phyloP scores from a whole-genome alignment of 2,113 vertebrate genomes.

The Oceanodroma tethys region DNA sequence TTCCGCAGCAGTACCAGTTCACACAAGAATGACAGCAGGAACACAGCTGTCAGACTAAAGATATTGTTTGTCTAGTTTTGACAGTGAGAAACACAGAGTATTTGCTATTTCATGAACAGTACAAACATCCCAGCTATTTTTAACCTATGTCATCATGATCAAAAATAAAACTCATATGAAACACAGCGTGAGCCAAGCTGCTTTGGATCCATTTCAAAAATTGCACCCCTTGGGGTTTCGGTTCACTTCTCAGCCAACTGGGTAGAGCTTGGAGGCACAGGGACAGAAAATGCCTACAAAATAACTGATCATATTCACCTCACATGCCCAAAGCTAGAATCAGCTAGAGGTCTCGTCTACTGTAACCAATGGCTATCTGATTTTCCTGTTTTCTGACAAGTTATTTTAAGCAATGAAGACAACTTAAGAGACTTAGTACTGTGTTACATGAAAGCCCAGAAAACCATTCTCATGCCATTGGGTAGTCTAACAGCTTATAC shows the following conservation, averaged over 20 bases:
- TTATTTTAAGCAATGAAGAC: neutral
- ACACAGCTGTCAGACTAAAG: slow-evolving; percentile 16
- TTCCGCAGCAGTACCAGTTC: neutral
- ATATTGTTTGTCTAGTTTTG: neutral
- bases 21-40: neutral
- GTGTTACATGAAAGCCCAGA: neutral
- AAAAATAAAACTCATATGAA: slow-evolving; percentile 35
- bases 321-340: neutral
- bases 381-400: neutral
- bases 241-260: neutral
- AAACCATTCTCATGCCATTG: neutral
- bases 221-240: slow-evolving; percentile 5
- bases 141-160: slow-evolving; percentile 6
- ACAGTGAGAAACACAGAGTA: neutral
- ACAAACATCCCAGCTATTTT: slow-evolving; percentile 34
- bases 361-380: neutral
- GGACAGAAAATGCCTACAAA: slow-evolving; percentile 8
- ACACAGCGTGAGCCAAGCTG: neutral
- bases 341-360: neutral
- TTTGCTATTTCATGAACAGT: slow-evolving; percentile 25
- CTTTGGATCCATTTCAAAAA: slow-evolving; percentile 49
- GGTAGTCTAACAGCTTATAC: neutral
- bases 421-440: neutral
- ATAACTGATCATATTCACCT: neutral
- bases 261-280: neutral